Evolutionary conservation across 2,888 invertebrate genomes (phyloP).

Genomic region (Trichopoda pennipes): DNA sequence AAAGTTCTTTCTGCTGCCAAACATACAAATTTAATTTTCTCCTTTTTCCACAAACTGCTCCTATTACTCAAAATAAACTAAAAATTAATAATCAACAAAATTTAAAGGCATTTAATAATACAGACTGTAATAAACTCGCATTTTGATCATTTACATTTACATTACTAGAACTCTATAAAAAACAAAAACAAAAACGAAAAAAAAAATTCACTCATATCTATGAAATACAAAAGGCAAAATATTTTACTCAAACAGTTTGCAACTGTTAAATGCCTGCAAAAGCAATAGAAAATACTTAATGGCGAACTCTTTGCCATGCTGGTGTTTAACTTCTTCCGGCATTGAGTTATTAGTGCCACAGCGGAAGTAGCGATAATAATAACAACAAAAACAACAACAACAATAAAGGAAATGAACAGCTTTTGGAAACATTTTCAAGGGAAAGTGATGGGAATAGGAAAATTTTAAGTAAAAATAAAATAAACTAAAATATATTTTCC

Average conservation of each 20-base stretch:
- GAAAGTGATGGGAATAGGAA: constrained; percentile 63
- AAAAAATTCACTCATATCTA: constrained; percentile 11
- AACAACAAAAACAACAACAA: constrained; percentile 61
- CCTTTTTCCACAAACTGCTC: neutral
- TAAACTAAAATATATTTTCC: constrained; percentile 1
- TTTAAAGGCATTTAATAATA: constrained; percentile 28
- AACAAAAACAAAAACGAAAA: constrained; percentile 25
- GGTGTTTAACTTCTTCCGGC: constrained; percentile 63
- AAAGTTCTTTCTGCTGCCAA: no score
- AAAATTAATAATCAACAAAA: no score
- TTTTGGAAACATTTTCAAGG: constrained; percentile 65
- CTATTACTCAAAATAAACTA: no score
- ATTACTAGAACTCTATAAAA: constrained; percentile 6
- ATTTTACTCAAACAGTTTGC: constrained; percentile 18
- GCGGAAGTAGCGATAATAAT: constrained; percentile 76
- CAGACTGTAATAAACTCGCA: constrained; percentile 36
- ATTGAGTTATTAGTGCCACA: constrained; percentile 70
- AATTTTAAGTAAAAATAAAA: neutral
- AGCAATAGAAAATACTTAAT: constrained; percentile 13
- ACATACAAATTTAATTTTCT: no score
- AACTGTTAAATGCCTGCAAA: neutral
- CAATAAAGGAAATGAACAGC: constrained; percentile 76
- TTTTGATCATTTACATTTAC: constrained; percentile 50
- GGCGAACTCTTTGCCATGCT: constrained; percentile 46
- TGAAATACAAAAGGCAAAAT: neutral